These are phyloP conservation scores for Listronotus bonariensis DNA, from an alignment of 1,140 invertebrate species.

Conservation along the genomic window DNA sequence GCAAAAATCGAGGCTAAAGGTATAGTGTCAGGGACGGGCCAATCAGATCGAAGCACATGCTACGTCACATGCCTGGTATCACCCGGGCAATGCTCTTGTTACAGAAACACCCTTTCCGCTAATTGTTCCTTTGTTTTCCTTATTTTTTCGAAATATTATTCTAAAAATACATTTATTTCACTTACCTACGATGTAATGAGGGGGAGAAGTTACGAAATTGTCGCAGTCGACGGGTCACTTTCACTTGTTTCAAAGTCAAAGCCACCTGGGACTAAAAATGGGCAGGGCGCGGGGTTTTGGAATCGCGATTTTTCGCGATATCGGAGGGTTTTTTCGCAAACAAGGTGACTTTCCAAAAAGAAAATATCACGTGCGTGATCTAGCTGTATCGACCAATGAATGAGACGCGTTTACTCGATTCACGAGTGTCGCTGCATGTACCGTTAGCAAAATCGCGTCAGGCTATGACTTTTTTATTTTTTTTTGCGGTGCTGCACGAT, in stretches of 20 bases:
- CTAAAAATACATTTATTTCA: not conserved
- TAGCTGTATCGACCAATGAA: conserved; percentile 40
- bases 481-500: conserved; percentile 7
- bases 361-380: conserved; percentile 29
- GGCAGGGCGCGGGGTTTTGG: conserved; percentile 5
- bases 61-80: conserved; percentile 43
- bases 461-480: conserved; percentile 10
- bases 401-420: conserved; percentile 1
- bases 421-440: conserved; percentile 12
- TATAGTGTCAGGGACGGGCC: conserved; percentile 28
- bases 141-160: no score
- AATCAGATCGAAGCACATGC: conserved; percentile 44
- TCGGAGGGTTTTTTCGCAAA: not conserved
- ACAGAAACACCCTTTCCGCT: conserved; percentile 21
- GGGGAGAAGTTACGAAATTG: conserved; percentile 8
- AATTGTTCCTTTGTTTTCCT: not conserved
- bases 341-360: conserved; percentile 11
- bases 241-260: conserved; percentile 21
- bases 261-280: conserved; percentile 17
- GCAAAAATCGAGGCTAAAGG: conserved; percentile 6
- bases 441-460: conserved; percentile 20
- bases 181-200: not conserved
- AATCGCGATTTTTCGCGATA: conserved; percentile 6
- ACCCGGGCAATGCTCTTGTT: conserved; percentile 42
- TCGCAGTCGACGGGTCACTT: conserved; percentile 11